Base-by-base conservation (phyloP, 2,888 invertebrate genomes). In the Leptinotarsa juncta region DNA sequence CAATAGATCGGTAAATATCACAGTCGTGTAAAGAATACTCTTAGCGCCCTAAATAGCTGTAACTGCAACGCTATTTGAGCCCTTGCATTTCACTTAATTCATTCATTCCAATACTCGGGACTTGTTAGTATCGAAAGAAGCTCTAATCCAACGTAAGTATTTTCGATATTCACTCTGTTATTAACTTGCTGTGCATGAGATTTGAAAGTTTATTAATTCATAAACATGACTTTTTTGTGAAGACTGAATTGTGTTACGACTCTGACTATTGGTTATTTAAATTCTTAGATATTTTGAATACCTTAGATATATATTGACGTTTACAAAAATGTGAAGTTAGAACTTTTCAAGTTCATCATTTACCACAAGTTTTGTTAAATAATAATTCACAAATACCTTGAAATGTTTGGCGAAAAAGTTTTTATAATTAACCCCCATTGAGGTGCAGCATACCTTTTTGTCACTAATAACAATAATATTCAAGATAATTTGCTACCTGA, bases 1-100 rank as follows among this genome's bases (percentile, higher is more conserved):
- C 77, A 74, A 82, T 84, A 85, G 85, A 85, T 85, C 84, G 84
- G 81, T 82, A 85, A 75, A 87, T 88, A 88, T 88, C 88, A 88
- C 88, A 88, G 88, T 87, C 87, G 85, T 84, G 82, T 82, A 81
- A 81, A 85, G 85, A 87, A 87, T 86, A 87, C 85, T 87, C 87
- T 87, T 87, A 88, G 87, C 86, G 85, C 84, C 82, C 82, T 80
- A 84, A 84, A 85, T 84, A 87, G 87, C 87, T 87, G 87, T 87
- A 87, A 87, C 87, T 87, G 87, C 87, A 87, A 87, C 87, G 82
- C 81, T 81, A 81, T 80, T 78, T 80, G 81, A 81, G 82, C 83
- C 80, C 79, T 75, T 67, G 53, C 53, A 57, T 69, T 72, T 65
- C 57, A 65, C 70, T 62, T 65, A 71, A 69, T 65, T 67, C 53